These are phyloP conservation scores for Parazoanthus atlanticus DNA, from an alignment of 92 coral and sea anemone genomes.

Conservation along the genomic window DNA sequence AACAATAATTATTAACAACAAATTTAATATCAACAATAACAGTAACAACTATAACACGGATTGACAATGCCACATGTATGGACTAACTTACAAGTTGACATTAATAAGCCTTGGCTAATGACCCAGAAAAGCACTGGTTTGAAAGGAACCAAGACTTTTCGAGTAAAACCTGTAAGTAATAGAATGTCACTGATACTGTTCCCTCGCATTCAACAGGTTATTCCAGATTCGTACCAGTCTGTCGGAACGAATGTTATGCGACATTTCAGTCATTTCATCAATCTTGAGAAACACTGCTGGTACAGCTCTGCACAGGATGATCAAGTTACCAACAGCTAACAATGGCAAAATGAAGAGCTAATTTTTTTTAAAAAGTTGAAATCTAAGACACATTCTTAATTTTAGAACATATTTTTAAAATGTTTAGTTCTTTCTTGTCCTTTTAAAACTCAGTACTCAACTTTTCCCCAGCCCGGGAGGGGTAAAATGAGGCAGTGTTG, in stretches of 20 bases:
- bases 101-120: background rate
- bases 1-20: background rate
- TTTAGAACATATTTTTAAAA: too few relatives aligned
- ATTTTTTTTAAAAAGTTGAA: background rate
- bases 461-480: background rate
- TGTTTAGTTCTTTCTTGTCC: too few relatives aligned
- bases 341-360: background rate
- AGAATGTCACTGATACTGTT: background rate
- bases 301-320: background rate
- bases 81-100: too few relatives aligned
- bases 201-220: slow-evolving; percentile 55
- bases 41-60: background rate
- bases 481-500: background rate
- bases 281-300: slow-evolving; percentile 65
- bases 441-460: background rate
- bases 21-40: background rate
- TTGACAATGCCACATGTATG: too few relatives aligned
- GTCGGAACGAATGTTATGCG: slow-evolving; percentile 72
- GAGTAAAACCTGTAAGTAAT: too few relatives aligned
- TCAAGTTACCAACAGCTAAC: background rate
- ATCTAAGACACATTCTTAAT: background rate
- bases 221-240: slow-evolving; percentile 67
- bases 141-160: too few relatives aligned
- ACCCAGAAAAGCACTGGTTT: too few relatives aligned
- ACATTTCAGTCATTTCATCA: slow-evolving; percentile 65